These are phyloP conservation scores for Hestina assimilis DNA, from an alignment of 1,140 invertebrate species.

Conservation along the genomic window DNA sequence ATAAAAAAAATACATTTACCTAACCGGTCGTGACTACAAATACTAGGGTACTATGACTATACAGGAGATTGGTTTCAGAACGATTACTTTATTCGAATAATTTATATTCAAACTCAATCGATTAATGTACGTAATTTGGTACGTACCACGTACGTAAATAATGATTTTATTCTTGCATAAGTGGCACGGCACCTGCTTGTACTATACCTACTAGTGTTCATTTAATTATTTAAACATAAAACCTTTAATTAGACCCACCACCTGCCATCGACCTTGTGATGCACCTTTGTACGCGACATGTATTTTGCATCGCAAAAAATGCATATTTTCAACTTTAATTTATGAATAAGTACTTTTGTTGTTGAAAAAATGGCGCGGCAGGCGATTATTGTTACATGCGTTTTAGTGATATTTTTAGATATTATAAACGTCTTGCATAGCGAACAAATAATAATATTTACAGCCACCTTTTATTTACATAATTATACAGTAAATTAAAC, in stretches of 20 bases:
- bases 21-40: not conserved
- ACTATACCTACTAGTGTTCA: constrained; percentile 40
- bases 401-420: constrained; percentile 21
- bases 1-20: not conserved
- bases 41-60: not conserved
- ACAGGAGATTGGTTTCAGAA: not conserved
- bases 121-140: constrained; percentile 62
- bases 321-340: constrained; percentile 57
- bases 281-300: constrained; percentile 67
- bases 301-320: constrained; percentile 66
- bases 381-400: constrained; percentile 29
- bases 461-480: constrained; percentile 1
- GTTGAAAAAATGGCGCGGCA: constrained; percentile 18
- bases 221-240: constrained; percentile 77
- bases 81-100: not conserved
- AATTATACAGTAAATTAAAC: not conserved
- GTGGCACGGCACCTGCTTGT: constrained; percentile 55
- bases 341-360: constrained; percentile 27
- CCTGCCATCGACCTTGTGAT: constrained; percentile 66
- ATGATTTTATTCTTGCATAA: constrained; percentile 67
- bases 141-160: constrained; percentile 67
- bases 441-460: constrained; percentile 8
- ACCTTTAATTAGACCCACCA: constrained; percentile 71
- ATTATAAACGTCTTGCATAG: constrained; percentile 29
- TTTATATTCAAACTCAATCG: not conserved